Evolutionary conservation across 1,140 invertebrate species (phyloP).

Genomic region (Ceratina australensis): DNA sequence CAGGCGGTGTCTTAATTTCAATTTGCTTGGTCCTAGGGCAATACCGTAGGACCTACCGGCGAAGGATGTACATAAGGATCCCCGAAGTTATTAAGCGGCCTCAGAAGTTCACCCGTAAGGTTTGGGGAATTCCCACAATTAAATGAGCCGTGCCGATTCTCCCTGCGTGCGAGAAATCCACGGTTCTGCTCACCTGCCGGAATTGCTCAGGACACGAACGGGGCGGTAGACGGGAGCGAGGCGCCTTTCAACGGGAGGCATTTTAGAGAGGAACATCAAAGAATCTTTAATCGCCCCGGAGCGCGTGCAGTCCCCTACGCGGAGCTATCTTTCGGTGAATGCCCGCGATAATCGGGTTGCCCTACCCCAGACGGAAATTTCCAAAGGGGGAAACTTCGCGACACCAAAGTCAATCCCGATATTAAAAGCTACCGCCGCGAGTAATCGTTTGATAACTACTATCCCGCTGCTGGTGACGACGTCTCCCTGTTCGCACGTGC

Average conservation of each 20-base stretch:
- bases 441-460: constrained; percentile 26
- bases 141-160: constrained; percentile 73
- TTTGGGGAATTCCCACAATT: constrained; percentile 73
- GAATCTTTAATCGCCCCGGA: constrained; percentile 73
- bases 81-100: constrained; percentile 65
- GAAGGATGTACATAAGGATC: constrained; percentile 58
- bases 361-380: constrained; percentile 46
- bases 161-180: constrained; percentile 65
- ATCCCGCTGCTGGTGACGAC: no score
- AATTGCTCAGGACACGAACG: constrained; percentile 70
- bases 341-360: constrained; percentile 63
- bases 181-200: constrained; percentile 72
- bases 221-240: neutral
- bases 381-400: constrained; percentile 42
- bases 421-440: constrained; percentile 29
- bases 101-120: constrained; percentile 67
- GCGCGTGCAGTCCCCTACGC: constrained; percentile 59
- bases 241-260: constrained; percentile 73
- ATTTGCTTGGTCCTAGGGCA: constrained; percentile 44
- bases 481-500: no score
- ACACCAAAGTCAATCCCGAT: constrained; percentile 45
- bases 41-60: constrained; percentile 5
- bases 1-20: constrained; percentile 53
- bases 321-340: constrained; percentile 65
- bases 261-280: constrained; percentile 76